Percentiles rank a stretch among this genome's conserved stretches.
phyloP scores from a whole-genome alignment of 1,140 invertebrate species.

The Pentalonia nigronervosa region DNA sequence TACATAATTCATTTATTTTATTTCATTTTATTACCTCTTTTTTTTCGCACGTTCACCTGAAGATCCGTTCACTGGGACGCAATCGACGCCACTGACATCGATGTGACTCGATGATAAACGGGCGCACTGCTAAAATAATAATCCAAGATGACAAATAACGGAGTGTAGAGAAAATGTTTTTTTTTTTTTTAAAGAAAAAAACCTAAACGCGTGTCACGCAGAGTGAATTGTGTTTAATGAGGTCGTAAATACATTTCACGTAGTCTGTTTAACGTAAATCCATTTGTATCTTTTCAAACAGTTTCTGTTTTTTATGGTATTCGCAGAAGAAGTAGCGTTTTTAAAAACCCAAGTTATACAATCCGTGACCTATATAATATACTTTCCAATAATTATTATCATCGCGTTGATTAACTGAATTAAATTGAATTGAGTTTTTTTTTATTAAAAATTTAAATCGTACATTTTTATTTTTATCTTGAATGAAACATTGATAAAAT shows the following conservation, averaged over 20 bases:
- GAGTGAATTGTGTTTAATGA: conserved; percentile 35
- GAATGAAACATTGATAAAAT: no score
- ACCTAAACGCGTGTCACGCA: conserved; percentile 1
- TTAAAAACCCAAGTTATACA: conserved; percentile 2
- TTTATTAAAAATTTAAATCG: neutral
- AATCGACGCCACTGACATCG: neutral
- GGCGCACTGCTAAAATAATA: neutral
- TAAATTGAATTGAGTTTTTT: neutral
- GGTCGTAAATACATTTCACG: conserved; percentile 28
- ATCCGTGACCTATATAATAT: neutral
- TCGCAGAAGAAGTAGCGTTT: neutral
- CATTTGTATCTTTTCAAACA: conserved; percentile 23
- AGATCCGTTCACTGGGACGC: neutral
- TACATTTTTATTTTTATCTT: neutral
- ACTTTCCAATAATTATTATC: neutral
- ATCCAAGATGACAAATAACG: conserved; percentile 20
- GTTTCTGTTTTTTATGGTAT: neutral
- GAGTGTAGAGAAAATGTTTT: neutral
- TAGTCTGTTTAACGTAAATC: neutral
- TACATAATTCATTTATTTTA: conserved; percentile 38
- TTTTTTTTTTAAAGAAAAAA: neutral
- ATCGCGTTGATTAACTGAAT: neutral
- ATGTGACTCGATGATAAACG: neutral
- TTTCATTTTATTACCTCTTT: neutral
- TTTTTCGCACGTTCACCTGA: neutral